These are phyloP conservation scores for Spea multiplicata DNA, from an alignment of 2,113 vertebrate species.

Conservation along the genomic window DNA sequence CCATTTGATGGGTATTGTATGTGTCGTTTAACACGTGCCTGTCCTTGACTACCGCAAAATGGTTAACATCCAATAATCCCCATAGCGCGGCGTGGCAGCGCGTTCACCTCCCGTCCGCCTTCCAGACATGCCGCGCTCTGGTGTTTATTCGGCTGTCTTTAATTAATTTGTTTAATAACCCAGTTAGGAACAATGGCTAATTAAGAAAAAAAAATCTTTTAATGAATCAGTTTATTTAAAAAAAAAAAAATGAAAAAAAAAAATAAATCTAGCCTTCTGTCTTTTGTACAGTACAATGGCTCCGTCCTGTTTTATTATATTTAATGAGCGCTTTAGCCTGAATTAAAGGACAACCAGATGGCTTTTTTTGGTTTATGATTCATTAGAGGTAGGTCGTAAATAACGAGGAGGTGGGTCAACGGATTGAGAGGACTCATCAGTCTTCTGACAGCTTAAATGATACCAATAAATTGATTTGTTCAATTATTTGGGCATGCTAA, in stretches of 20 bases:
- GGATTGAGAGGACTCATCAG: no score
- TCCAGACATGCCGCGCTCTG: conserved; percentile 39
- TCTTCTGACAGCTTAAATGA: no score
- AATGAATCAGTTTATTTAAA: conserved; percentile 53
- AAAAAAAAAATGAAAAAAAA: background rate
- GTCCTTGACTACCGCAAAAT: background rate
- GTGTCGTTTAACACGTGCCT: no score
- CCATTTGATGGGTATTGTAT: no score
- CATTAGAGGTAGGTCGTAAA: background rate
- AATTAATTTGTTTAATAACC: conserved; percentile 65
- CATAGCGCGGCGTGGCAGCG: no score
- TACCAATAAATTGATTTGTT: no score
- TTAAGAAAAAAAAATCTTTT: conserved; percentile 57
- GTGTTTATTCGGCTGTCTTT: conserved; percentile 58
- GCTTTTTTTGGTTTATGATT: conserved; percentile 12
- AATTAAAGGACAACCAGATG: conserved; percentile 51
- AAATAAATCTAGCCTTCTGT: conserved; percentile 28
- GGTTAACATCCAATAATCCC: background rate
- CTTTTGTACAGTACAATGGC: conserved; percentile 33
- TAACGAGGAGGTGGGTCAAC: conserved; percentile 5
- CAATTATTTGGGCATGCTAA: no score
- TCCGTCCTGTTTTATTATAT: conserved; percentile 53
- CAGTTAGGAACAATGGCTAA: conserved; percentile 62
- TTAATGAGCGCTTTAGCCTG: conserved; percentile 57
- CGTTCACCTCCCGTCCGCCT: background rate